Evolutionary conservation across 1,140 invertebrate genomes (phyloP), one percentile per base, ranked within the genome.

Genomic region (Sycobia sp.): DNA sequence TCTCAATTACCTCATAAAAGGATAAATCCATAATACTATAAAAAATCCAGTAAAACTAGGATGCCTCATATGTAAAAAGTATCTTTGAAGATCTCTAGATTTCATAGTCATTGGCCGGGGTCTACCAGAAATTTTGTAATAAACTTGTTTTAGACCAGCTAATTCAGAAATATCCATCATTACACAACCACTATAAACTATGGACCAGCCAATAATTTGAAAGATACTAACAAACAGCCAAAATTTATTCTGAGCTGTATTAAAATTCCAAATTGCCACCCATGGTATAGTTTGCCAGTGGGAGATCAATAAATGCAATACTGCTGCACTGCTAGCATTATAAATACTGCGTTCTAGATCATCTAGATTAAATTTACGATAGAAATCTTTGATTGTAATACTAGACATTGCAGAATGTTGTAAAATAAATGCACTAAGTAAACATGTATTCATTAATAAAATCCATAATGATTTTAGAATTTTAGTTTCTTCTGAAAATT

Each of bases 151-250:
- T 3, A 88, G 67, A 9, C 87, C 86, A 22, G 83, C 60, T 2
- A 88, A 69, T 68, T 88, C 86, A 11, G 82, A 77, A 10, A 87
- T 78, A 73, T 88, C 86, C 81, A 87, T 84, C 71, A 86, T 85
- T 16, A 87, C 71, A 63, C 83, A 85, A 4, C 86, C 86, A 57
- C 84, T 82, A 68, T 86, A 87, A 49, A 88, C 84, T n/a, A 87
- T 73, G 18, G 80, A 70, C 87, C 87, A 88, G 29, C 80, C 81
- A n/a, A 84, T 25, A 3, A 74, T 59, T 69, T 88, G 87, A 16
- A 84, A 66, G 7, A 74, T 58, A 7, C 76, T 70, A 67, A 85
- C 86, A 9, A 79, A 53, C 64, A 80, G 77, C 79, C 79, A 85
- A 4, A 84, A 34, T 43, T 70, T 66, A 65, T 73, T 81, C 4